phyloP scores from a whole-genome alignment of 1,140 invertebrate species.

The Arctopsyche grandis region DNA sequence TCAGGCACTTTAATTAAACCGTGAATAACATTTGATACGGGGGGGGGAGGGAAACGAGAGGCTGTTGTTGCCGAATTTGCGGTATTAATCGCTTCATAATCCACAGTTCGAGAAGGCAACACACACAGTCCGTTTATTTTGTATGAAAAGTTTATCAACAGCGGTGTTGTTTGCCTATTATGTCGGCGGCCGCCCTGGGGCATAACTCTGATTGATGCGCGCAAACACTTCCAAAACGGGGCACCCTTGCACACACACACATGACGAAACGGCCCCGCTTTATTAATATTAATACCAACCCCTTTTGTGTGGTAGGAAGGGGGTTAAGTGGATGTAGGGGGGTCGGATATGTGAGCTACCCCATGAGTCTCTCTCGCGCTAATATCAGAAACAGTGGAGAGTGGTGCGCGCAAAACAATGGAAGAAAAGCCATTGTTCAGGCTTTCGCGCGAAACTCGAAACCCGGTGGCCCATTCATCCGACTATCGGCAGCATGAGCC shows the following conservation, averaged over 20 bases:
- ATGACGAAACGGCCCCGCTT: constrained; percentile 1
- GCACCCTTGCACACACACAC: not conserved
- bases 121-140: constrained; percentile 21
- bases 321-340: not conserved
- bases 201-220: constrained; percentile 37
- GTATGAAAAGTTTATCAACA: constrained; percentile 36
- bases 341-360: not conserved
- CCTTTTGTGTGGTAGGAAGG: constrained; percentile 4
- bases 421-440: constrained; percentile 33
- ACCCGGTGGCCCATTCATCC: not conserved
- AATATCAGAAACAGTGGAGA: constrained; percentile 32
- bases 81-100: constrained; percentile 7
- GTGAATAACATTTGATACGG: too few species aligned
- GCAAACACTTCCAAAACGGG: constrained; percentile 15
- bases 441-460: constrained; percentile 3
- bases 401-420: constrained; percentile 20
- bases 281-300: constrained; percentile 31
- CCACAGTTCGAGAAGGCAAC: not conserved
- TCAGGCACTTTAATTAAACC: too few species aligned
- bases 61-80: not conserved
- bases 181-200: not conserved
- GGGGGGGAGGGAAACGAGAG: too few species aligned
- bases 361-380: not conserved
- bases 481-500: not conserved
- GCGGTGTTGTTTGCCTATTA: constrained; percentile 26